These are phyloP conservation scores for Cladopsammia gracilis DNA, from an alignment of 64 coral and sea anemone species.

Conservation along the genomic window DNA sequence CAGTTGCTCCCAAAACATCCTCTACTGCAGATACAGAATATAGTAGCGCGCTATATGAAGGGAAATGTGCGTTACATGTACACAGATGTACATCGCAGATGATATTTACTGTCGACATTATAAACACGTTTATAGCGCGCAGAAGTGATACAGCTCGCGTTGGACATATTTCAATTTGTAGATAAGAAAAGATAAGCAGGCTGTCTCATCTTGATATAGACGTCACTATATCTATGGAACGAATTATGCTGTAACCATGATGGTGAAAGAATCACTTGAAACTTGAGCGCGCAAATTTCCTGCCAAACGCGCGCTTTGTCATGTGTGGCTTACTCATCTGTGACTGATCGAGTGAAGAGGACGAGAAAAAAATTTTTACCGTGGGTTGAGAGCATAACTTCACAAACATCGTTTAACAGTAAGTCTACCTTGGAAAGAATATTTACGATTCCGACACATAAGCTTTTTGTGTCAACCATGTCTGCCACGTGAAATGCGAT, in stretches of 20 bases:
- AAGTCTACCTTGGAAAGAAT: background rate
- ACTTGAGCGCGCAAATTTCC: background rate
- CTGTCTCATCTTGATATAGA: background rate
- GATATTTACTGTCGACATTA: too few relatives aligned
- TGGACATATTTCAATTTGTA: too few relatives aligned
- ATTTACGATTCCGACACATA: background rate
- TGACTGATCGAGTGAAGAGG: background rate
- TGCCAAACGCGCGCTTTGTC: background rate
- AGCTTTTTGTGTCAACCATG: background rate
- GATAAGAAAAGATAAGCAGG: too few relatives aligned
- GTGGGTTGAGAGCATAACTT: background rate
- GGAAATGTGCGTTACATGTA: too few relatives aligned
- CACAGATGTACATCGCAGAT: too few relatives aligned
- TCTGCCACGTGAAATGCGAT: background rate
- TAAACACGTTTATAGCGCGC: too few relatives aligned
- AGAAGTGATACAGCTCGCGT: too few relatives aligned
- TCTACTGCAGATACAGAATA: too few relatives aligned
- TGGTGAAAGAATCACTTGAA: background rate
- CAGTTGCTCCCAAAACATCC: too few relatives aligned
- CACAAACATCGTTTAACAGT: background rate
- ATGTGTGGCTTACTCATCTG: background rate
- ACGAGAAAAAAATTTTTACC: background rate
- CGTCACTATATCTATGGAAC: background rate
- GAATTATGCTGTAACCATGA: background rate
- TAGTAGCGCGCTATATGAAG: too few relatives aligned